Conservation (phyloP, 2,797 vertebrate genomes). For the Darevskia mixta region DNA sequence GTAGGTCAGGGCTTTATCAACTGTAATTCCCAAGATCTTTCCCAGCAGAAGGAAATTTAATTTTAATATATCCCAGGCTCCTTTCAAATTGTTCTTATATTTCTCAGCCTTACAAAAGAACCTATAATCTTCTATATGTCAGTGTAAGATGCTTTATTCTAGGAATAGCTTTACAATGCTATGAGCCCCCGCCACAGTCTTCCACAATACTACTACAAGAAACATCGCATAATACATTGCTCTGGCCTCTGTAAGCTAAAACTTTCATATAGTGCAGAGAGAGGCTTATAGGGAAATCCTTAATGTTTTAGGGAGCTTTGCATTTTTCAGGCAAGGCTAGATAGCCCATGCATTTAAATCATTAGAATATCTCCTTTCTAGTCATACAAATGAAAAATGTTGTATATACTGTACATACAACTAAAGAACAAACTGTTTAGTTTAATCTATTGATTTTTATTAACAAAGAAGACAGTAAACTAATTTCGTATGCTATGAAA, state of each 20-base stretch:
- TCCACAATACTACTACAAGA: not conserved
- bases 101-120: not conserved
- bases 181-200: not conserved
- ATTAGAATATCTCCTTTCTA: not conserved
- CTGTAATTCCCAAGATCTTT: not conserved
- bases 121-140: slow-evolving; percentile 8
- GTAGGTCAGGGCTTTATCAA: not conserved
- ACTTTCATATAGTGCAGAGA: too few relatives aligned
- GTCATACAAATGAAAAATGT: not conserved
- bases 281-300: not conserved
- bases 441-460: not conserved
- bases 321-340: not conserved
- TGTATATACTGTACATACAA: not conserved
- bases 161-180: not conserved
- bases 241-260: not conserved
- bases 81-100: slow-evolving; percentile 1
- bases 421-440: not conserved
- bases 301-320: not conserved
- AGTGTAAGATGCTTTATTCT: slow-evolving; percentile 13
- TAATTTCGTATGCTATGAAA: not conserved
- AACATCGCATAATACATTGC: not conserved
- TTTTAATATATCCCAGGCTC: not conserved
- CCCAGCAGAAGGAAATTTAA: not conserved
- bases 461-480: slow-evolving; percentile 2
- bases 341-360: not conserved